Evolutionary conservation across 2,113 vertebrate genomes (phyloP), one percentile per base, ranked within the genome.

Genomic region (Uropsilus gracilis): DNA sequence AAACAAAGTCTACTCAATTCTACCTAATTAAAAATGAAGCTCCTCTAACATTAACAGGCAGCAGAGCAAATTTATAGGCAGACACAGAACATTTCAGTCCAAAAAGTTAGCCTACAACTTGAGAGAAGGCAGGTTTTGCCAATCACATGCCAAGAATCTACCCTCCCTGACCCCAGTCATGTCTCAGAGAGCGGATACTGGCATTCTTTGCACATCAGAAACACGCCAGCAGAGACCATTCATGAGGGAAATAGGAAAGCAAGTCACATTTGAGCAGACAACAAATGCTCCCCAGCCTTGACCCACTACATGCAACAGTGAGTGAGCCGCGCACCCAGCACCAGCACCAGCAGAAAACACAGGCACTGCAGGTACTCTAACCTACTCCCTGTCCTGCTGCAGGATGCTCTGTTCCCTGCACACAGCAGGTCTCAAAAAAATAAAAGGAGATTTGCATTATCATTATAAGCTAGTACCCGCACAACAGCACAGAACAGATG

Each of bases 401-500:
- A 97, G 5, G 97, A 97, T 94, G 94, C 96, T 96, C 95, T 93
- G 91, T 83, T 98, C 97, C 97, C 96, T 98, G 96, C 97, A 95
- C 97, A 91, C 97, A 97, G 97, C 97, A 97, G 97, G 97, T 96
- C 97, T 97, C 93, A 98, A 96, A 89, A 96, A 81, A 98, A 98
- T 89, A 97, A 97, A 98, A 98, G 98, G 98, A 98, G 97, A 97
- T 98, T 96, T 98, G 98, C 98, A 98, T 98, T 98, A 97, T 96
- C 97, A 98, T 98, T 98, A 98, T 97, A 98, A 98, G 98, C 97
- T 97, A 98, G 98, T 97, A 98, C 97, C 98, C 98, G 86, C 98
- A 98, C 98, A 98, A 98, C 97, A 99, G 98, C 98, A 77, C 98
- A 98, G 98, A 99, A 99, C 98, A 99, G 99, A 99, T 99, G 98